Conservation (phyloP, 64 coral and sea anemone species). For the Actinia tenebrosa region DNA sequence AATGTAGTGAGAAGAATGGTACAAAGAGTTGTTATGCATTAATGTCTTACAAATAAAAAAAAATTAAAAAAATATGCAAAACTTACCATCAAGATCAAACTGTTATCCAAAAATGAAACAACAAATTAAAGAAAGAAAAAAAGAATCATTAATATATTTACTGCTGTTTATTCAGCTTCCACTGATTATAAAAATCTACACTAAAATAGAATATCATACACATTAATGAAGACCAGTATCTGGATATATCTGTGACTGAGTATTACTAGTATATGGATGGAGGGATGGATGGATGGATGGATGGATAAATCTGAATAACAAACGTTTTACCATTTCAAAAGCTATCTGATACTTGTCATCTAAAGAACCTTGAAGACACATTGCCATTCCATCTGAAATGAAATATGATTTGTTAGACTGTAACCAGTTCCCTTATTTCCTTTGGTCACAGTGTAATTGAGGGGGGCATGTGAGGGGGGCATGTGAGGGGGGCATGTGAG, state of each 20-base stretch:
- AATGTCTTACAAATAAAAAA: not conserved
- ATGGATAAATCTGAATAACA: not conserved
- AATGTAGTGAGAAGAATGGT: too few relatives aligned
- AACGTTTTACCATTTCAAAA: conserved; percentile 50
- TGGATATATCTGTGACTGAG: too few relatives aligned
- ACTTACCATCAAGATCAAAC: conserved; percentile 78
- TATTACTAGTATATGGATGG: too few relatives aligned
- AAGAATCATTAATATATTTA: conserved; percentile 2
- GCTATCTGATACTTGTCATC: conserved; percentile 55
- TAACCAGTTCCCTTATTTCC: too few relatives aligned
- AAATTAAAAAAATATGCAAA: not conserved
- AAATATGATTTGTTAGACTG: too few relatives aligned
- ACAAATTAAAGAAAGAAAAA: conserved; percentile 1
- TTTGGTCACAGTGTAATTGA: too few relatives aligned
- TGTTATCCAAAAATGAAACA: conserved; percentile 11
- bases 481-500: too few relatives aligned
- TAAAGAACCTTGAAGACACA: conserved; percentile 47
- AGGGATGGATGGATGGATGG: not conserved
- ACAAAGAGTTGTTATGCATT: too few relatives aligned
- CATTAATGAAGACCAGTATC: too few relatives aligned
- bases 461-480: too few relatives aligned
- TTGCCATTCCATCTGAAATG: conserved; percentile 35
- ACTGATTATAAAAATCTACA: too few relatives aligned
- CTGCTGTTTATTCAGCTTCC: not conserved
- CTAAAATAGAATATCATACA: too few relatives aligned